Conservation (phyloP, 1,140 invertebrate genomes). For the Planococcus citri region DNA sequence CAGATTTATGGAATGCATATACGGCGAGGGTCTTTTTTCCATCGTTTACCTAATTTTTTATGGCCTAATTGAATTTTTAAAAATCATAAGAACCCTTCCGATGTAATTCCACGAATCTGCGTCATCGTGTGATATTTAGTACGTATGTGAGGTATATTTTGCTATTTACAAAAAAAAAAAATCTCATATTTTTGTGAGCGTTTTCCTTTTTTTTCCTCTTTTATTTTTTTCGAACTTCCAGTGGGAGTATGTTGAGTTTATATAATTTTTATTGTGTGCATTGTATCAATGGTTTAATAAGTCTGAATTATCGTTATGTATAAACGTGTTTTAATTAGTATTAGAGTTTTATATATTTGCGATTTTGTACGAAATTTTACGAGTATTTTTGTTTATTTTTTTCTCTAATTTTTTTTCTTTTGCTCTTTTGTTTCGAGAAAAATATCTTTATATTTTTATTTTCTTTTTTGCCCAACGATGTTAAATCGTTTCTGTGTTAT, state of each 20-base stretch:
- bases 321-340: not conserved
- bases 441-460: not conserved
- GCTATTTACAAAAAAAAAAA: not conserved
- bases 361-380: slow-evolving; percentile 16
- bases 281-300: slow-evolving; percentile 19
- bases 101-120: not conserved
- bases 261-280: not conserved
- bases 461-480: not conserved
- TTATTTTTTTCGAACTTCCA: slow-evolving; percentile 11
- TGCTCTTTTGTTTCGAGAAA: not conserved
- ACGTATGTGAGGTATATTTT: slow-evolving; percentile 8
- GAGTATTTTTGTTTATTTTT: not conserved
- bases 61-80: too few relatives aligned
- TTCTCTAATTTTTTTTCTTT: not conserved
- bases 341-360: not conserved
- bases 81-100: not conserved
- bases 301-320: slow-evolving; percentile 5
- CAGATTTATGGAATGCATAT: not conserved
- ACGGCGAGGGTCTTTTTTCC: too few relatives aligned
- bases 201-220: not conserved
- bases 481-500: not conserved
- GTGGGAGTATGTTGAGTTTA: slow-evolving; percentile 16
- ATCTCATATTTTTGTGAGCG: slow-evolving; percentile 4
- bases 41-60: too few relatives aligned
- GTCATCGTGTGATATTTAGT: slow-evolving; percentile 14